phyloP scores from a whole-genome alignment of 2,797 vertebrate species.

The Columba guinea region DNA sequence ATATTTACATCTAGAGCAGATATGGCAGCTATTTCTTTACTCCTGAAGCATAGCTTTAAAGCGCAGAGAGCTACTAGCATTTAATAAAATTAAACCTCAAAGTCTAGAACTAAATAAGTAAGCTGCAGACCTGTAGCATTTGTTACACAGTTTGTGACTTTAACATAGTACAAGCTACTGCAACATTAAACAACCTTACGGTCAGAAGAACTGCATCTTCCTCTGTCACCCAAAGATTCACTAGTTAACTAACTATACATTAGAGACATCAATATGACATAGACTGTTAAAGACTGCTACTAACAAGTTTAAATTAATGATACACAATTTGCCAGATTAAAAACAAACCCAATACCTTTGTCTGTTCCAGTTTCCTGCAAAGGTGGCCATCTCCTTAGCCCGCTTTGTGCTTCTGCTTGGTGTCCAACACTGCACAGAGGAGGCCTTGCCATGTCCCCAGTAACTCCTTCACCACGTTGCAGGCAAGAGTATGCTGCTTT shows the following conservation, averaged over 20 bases:
- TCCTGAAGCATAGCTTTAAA: not conserved
- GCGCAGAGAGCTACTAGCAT: not conserved
- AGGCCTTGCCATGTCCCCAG: not conserved
- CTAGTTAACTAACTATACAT: not conserved
- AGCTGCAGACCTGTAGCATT: not conserved
- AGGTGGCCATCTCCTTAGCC: not conserved
- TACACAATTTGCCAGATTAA: not conserved
- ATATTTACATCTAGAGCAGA: not conserved
- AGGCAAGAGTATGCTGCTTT: not conserved
- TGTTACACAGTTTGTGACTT: not conserved
- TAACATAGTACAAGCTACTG: not conserved
- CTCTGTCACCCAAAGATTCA: not conserved
- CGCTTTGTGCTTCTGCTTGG: slow-evolving; percentile 7
- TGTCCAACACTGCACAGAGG: not conserved
- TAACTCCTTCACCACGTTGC: slow-evolving; percentile 18
- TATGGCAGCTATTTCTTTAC: not conserved
- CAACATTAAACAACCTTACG: not conserved
- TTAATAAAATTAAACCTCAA: not conserved
- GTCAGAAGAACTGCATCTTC: not conserved
- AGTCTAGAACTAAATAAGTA: not conserved
- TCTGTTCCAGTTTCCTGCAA: slow-evolving; percentile 26
- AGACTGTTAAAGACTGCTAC: not conserved
- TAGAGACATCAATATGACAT: not conserved
- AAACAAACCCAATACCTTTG: slow-evolving; percentile 52
- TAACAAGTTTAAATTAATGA: not conserved